Evolutionary conservation across 2,888 invertebrate species (phyloP), one percentile per base, ranked within the genome.

Genomic region (Drosophila mimica): DNA sequence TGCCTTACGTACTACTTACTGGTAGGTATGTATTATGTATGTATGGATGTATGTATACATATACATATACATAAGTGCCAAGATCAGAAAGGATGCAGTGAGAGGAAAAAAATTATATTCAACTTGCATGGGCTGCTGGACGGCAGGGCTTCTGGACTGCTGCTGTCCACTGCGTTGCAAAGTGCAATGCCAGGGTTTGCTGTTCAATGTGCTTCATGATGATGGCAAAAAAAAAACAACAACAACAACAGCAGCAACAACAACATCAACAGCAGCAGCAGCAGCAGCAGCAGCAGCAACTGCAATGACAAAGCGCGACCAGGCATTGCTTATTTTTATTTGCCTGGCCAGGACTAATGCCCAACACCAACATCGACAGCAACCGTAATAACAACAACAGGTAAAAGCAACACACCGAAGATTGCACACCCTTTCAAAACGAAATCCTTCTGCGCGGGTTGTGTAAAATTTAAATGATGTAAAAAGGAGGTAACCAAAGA

Each of bases 251-350:
- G 9, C 28, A 54, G 25, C 9, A 63, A 38, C 58, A 54, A 11
- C 40, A n/a, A 51, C 53, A 73, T 46, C 51, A 70, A 15, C 36
- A 72, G 28, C 43, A 31, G 17, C 61, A 61, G n/a, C 33, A 51
- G 34, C n/a, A 25, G 25, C 48, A 70, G 17, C 36, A 72, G 31
- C 46, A 36, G 17, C 61, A 61, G 25, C 33, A 51, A 38, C n/a
- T 61, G 53, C 58, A 66, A 52, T 64, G 74, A 74, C 79, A 80
- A 74, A 62, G 70, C 81, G 76, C 65, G 71, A 38, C 70, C 75
- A 76, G 88, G 74, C 82, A 76, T 84, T 89, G 89, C 85, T 88
- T 85, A 85, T 89, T 89, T 89, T 88, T 89, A 89, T 86, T 86
- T 85, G 88, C 88, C 85, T 76, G 77, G 88, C 64, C 70, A 89